Conservation (phyloP, 1,140 invertebrate genomes). For the Vollenhovia emeryi region DNA sequence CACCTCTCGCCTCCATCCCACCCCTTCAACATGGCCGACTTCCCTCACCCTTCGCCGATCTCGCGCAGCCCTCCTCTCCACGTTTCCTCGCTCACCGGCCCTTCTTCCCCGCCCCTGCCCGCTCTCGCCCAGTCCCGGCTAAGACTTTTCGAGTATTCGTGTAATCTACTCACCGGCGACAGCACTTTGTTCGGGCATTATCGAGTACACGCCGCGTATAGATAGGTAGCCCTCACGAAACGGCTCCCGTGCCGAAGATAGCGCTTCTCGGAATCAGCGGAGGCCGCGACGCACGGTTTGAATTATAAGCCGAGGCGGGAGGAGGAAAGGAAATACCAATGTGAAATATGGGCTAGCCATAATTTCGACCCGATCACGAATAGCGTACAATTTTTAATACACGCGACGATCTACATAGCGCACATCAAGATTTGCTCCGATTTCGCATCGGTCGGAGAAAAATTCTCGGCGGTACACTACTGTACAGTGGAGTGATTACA, state of each 20-base stretch:
- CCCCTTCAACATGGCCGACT: constrained; percentile 82
- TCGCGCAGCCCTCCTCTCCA: constrained; percentile 52
- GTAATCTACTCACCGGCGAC: constrained; percentile 71
- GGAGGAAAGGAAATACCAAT: neutral
- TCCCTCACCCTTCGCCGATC: constrained; percentile 71
- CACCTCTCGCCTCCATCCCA: constrained; percentile 69
- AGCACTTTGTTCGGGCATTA: constrained; percentile 82
- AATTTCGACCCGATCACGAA: neutral
- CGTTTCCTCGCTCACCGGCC: constrained; percentile 36
- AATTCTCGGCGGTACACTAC: neutral
- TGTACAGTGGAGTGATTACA: constrained; percentile 19
- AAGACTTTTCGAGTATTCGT: constrained; percentile 72
- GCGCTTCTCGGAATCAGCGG: neutral
- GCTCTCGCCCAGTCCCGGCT: constrained; percentile 46
- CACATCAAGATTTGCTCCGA: neutral
- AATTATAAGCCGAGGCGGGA: neutral
- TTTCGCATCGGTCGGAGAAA: neutral
- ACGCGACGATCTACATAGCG: neutral
- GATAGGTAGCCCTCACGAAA: constrained; percentile 75
- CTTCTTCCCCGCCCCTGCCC: constrained; percentile 27
- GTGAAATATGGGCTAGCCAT: neutral
- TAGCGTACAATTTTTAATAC: neutral
- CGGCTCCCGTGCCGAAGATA: constrained; percentile 74
- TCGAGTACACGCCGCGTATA: constrained; percentile 80
- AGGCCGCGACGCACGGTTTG: neutral